A percentile compares a stretch with the other conserved stretches of the same genome.
Evolutionary conservation across 2,113 vertebrate genomes (phyloP).

Genomic region (Budorcas taxicolor): DNA sequence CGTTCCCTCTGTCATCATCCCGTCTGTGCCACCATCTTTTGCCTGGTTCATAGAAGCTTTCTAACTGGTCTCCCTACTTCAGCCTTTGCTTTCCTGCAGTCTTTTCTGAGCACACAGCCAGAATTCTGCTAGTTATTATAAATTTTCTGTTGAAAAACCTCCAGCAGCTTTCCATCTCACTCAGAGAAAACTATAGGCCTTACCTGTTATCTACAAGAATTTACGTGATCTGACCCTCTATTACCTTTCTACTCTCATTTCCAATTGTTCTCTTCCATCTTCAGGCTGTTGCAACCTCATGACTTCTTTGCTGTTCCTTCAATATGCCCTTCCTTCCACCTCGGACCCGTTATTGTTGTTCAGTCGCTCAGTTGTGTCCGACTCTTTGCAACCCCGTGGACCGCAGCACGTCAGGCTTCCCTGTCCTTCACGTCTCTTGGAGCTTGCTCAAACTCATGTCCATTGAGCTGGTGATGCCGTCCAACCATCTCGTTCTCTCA

Average conservation of each 20-base stretch:
- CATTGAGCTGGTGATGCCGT: background rate
- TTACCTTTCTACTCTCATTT: background rate
- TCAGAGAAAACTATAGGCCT: background rate
- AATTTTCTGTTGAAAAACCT: background rate
- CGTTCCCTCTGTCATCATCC: background rate
- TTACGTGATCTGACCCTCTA: background rate
- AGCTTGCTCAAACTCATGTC: background rate
- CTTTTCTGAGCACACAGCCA: background rate
- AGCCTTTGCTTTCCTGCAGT: background rate
- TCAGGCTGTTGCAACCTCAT: background rate
- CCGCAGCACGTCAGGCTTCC: background rate
- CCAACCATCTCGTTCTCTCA: background rate
- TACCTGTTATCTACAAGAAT: background rate
- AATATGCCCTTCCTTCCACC: background rate
- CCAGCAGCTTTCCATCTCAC: background rate
- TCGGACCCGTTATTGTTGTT: background rate
- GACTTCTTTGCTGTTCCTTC: background rate
- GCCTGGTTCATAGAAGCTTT: background rate
- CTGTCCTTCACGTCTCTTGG: background rate
- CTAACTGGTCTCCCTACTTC: background rate
- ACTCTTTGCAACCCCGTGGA: background rate
- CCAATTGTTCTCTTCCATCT: background rate
- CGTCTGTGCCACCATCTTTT: background rate
- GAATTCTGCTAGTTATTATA: background rate
- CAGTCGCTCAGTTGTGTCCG: accelerated